phyloP scores from a whole-genome alignment of 2,888 invertebrate genomes.

The Chrysolina haemoptera region DNA sequence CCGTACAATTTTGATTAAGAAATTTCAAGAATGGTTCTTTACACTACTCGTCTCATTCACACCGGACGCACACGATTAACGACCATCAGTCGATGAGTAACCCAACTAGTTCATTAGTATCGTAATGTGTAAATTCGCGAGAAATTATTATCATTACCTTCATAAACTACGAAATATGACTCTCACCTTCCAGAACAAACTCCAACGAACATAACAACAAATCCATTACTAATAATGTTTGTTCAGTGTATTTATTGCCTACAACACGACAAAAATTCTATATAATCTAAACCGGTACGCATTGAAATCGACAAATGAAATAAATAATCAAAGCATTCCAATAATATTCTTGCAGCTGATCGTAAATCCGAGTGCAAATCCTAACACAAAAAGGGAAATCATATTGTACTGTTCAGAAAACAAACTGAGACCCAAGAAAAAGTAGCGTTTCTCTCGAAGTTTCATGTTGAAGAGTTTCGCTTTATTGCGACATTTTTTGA shows the following conservation, averaged over 20 bases:
- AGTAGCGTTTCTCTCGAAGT: too few relatives aligned
- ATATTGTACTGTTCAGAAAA: too few relatives aligned
- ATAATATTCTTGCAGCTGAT: too few relatives aligned
- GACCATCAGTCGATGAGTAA: not conserved
- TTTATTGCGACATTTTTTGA: too few relatives aligned
- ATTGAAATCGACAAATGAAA: slow-evolving; percentile 20
- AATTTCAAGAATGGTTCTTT: too few relatives aligned
- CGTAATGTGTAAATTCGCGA: not conserved
- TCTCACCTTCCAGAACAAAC: not conserved
- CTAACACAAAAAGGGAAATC: too few relatives aligned
- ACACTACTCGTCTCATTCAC: too few relatives aligned
- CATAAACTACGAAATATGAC: not conserved
- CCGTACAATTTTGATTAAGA: too few relatives aligned
- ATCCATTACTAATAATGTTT: not conserved
- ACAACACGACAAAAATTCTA: not conserved
- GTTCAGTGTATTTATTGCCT: not conserved
- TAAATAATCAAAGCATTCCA: slow-evolving; percentile 5
- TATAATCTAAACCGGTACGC: not conserved
- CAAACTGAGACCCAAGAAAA: too few relatives aligned
- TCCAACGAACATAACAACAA: not conserved
- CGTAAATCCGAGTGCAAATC: too few relatives aligned
- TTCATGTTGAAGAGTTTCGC: too few relatives aligned
- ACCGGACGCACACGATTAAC: not conserved
- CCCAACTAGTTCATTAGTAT: not conserved
- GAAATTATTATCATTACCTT: not conserved